Base-by-base conservation (phyloP, 2,888 invertebrate genomes). In the Drosophila atripex region DNA sequence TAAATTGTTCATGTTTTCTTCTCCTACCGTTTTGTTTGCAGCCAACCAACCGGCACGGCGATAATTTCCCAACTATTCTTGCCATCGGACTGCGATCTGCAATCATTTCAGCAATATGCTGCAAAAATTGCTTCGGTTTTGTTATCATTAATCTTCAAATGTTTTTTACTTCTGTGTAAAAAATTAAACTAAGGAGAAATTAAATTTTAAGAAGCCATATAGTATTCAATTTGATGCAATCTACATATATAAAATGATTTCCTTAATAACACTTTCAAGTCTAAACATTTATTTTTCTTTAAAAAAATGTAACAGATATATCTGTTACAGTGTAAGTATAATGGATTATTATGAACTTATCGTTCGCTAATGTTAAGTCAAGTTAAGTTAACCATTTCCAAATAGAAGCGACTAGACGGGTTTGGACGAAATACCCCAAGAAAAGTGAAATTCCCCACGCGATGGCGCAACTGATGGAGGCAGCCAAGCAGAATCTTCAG, bases 391-490 rank as follows among this genome's bases (percentile, higher is more conserved):
- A 52, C 14, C 59, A 45, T 64, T 65, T 18, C 12, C 41, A 49
- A 49, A 63, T 28, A 41, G 12, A 14, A 43, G 28, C 11, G n/a
- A 25, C 18, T 35, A 12, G 28, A 16, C 23, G 18, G 49, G 4
- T 11, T 28, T 41, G 43, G 65, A 52, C 43, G 51, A 32, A 64
- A 64, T 35, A 21, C 18, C 32, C n/a, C 23, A 30, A 58, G 59
- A 65, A 83, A 84, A 88, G 86, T 88, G 86, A 88, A 88, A 88
- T 54, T 60, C 49, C 49, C 52, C 25, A 8, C 63, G n/a, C 56
- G 57, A 52, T 85, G 79, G 87, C 76, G 82, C 75, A 75, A 86
- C 75, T 80, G 85, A 78, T 73, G 59, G 60, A 39, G 32, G 39
- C 68, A 68, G 21, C 69, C 32, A 69, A 51, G 58, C 75, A 70